Evolutionary conservation across 2,888 invertebrate genomes (phyloP), one percentile per base, ranked within the genome.

Genomic region (Ceraclea dissimilis): DNA sequence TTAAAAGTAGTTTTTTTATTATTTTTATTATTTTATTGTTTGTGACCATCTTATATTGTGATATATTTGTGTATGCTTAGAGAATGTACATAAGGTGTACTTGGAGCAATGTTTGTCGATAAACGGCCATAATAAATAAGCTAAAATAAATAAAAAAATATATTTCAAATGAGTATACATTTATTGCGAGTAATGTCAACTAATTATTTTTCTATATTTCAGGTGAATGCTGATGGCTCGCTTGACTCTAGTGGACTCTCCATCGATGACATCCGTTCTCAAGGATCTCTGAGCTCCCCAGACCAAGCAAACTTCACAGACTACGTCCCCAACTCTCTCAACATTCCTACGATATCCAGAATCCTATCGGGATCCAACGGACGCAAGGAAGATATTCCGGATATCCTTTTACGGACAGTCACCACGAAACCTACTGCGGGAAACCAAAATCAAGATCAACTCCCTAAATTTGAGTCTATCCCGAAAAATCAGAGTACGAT

Each of bases 301-400:
- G 77, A 76, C 60, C 77, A 76, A 66, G 74, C 77, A 4, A 73
- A 78, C 69, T 79, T 78, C 66, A 80, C 79, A 57, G 84, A 84
- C 67, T 83, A 84, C 69, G 83, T 84, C 58, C 84, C 84, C 4
- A 84, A 83, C 63, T 74, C 78, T 8, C 79, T 88, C 54, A 86
- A 87, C 69, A 85, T 89, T 65, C 89, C 91, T 2, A 88, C 89
- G 62, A 91, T 93, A 63, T 87, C 90, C 2, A 79, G 93, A 54
- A 92, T 93, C 66, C 74, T 93, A 20, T 89, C 89, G 51, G 92
- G 92, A 1, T 89, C 90, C 51, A 91, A 90, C 68, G 92, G 92
- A 0, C 78, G 89, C 26, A 89, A 88, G 64, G 88, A 89, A 63
- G 88, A 88, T 64, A 85, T 90, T 53, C 87, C 90, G 0, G 89